Evolutionary conservation across 2,888 invertebrate species (phyloP).

Genomic region (Zaprionus obscuricornis): DNA sequence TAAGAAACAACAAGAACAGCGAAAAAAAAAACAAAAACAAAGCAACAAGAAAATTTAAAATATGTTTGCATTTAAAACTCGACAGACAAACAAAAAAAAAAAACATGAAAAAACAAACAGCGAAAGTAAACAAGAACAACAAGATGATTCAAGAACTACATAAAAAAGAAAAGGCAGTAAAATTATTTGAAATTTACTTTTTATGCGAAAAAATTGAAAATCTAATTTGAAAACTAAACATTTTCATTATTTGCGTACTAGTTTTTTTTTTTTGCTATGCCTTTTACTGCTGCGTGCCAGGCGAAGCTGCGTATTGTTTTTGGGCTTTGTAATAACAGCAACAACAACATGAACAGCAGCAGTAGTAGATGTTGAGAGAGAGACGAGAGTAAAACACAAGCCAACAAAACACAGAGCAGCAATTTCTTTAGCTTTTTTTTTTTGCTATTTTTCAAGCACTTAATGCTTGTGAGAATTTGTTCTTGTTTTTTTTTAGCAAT

Average conservation of each 20-base stretch:
- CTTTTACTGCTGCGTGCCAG: constrained; percentile 20
- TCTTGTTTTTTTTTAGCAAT: background rate
- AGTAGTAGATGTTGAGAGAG: too few species aligned
- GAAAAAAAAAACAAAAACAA: constrained; percentile 35
- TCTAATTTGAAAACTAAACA: constrained; percentile 2
- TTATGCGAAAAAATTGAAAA: constrained; percentile 20
- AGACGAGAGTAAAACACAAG: too few species aligned
- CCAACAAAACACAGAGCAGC: too few species aligned
- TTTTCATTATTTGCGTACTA: constrained; percentile 18
- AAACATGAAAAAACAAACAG: constrained; percentile 27
- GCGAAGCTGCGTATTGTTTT: too few species aligned
- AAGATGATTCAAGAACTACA: constrained; percentile 45
- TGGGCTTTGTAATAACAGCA: too few species aligned
- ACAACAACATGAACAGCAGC: constrained; percentile 17
- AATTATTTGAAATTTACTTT: constrained; percentile 41
- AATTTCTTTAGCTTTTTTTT: too few species aligned
- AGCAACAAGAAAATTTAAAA: too few species aligned
- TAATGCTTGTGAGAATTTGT: background rate
- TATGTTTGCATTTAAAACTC: constrained; percentile 70
- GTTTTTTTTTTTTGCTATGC: constrained; percentile 4
- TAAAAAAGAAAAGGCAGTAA: constrained; percentile 29
- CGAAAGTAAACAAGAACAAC: too few species aligned
- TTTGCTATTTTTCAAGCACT: background rate
- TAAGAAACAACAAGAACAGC: constrained; percentile 14
- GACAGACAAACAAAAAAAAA: constrained; percentile 36